phyloP scores from a whole-genome alignment of 2,113 vertebrate species.

The Rousettus leschenaultii region DNA sequence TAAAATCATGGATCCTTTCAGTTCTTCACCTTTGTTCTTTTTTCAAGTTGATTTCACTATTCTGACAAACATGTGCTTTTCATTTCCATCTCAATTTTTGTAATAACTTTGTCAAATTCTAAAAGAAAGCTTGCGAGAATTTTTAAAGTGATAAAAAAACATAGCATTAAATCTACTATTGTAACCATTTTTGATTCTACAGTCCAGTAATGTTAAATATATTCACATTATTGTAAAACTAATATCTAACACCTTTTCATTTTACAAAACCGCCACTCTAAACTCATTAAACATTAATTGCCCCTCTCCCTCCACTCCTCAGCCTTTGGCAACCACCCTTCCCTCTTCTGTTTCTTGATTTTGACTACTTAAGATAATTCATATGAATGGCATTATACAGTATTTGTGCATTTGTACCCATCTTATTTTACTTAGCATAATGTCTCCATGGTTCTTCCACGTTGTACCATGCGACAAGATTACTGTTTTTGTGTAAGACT shows the following conservation, averaged over 20 bases:
- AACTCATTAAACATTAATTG: neutral
- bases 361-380: neutral
- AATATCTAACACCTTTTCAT: neutral
- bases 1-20: neutral
- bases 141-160: neutral
- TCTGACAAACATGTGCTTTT: neutral
- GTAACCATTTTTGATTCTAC: neutral
- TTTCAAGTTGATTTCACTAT: neutral
- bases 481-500: neutral
- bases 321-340: neutral
- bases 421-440: neutral
- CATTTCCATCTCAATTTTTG: neutral
- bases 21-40: neutral
- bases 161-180: neutral
- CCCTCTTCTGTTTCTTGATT: neutral
- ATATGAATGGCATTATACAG: neutral
- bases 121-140: neutral
- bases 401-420: neutral
- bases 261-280: neutral
- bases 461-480: neutral
- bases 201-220: neutral
- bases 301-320: no score
- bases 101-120: neutral
- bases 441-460: neutral
- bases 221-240: neutral